Evolutionary conservation across 35 echinoderm and acorn worm species (phyloP).

Genomic region (Nesometra sesokonis): DNA sequence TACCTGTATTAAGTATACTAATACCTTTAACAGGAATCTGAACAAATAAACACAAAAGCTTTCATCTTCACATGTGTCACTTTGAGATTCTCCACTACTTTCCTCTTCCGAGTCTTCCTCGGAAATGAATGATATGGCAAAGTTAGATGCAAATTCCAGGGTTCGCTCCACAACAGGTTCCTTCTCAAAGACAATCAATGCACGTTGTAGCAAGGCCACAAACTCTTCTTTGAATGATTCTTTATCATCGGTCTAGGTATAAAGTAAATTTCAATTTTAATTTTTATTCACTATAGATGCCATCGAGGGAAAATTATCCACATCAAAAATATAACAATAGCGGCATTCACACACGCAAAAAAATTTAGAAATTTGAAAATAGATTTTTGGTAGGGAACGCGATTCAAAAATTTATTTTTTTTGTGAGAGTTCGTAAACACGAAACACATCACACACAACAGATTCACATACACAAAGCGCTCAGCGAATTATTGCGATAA

Average conservation of each 20-base stretch:
- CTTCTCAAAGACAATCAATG: conserved; percentile 69
- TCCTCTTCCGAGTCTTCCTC: conserved; percentile 13
- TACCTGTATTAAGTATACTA: conserved; percentile 62
- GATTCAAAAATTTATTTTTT: no score
- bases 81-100: conserved; percentile 22
- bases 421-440: no score
- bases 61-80: background rate
- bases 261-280: background rate
- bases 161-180: conserved; percentile 88
- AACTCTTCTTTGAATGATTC: conserved; percentile 74
- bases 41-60: conserved; percentile 40
- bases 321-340: background rate
- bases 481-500: no score
- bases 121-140: conserved; percentile 53
- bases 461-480: no score
- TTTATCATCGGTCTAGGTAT: conserved; percentile 25
- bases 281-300: background rate
- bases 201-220: conserved; percentile 49
- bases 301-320: background rate
- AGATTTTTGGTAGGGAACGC: background rate
- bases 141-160: conserved; percentile 91
- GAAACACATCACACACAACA: no score
- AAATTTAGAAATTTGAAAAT: background rate
- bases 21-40: conserved; percentile 68
- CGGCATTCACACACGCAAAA: background rate